Conservation (phyloP, 2,113 vertebrate species). For the Accipiter virgatus region DNA sequence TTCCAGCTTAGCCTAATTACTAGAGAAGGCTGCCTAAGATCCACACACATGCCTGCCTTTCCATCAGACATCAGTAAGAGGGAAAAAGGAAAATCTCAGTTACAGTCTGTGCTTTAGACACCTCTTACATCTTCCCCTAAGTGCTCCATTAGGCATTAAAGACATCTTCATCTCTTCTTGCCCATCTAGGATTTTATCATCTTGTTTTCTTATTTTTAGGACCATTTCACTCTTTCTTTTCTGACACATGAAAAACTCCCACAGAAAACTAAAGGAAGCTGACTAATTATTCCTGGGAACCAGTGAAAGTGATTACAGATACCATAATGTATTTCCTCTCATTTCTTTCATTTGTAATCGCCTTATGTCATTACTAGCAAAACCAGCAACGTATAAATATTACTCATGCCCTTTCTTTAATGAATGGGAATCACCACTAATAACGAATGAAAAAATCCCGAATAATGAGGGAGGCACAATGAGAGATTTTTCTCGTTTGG, state of each 20-base stretch:
- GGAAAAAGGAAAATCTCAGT: neutral
- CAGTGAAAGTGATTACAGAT: neutral
- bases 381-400: neutral
- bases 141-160: neutral
- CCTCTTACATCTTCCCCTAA: neutral
- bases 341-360: neutral
- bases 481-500: neutral
- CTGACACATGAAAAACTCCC: neutral
- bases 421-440: neutral
- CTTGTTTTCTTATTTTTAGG: neutral
- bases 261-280: neutral
- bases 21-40: neutral
- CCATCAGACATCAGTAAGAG: neutral
- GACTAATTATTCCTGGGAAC: conserved; percentile 16
- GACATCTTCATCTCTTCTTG: neutral
- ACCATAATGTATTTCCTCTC: neutral
- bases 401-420: neutral
- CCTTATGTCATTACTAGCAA: neutral
- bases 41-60: neutral
- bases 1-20: neutral
- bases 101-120: neutral
- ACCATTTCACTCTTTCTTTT: neutral
- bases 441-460: neutral
- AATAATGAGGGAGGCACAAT: rapidly evolving
- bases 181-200: neutral